Conservation (phyloP, 2,888 invertebrate species). For the Phasia obesa region DNA sequence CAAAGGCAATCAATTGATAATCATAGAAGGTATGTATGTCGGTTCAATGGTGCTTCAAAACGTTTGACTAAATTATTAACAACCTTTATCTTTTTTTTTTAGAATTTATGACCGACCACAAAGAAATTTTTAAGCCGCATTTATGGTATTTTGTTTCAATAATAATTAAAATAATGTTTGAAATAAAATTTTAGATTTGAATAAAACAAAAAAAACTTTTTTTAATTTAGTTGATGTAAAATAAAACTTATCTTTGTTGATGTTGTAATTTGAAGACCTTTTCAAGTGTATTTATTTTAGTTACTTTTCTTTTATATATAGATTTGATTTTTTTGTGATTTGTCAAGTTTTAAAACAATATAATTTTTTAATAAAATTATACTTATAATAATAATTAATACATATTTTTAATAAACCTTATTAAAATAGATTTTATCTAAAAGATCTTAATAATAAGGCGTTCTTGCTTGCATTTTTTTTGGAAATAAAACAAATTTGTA, state of each 20-base stretch:
- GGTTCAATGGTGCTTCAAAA: not conserved
- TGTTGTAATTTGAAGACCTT: constrained; percentile 52
- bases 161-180: constrained; percentile 45
- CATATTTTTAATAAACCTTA: constrained; percentile 42
- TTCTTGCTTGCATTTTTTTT: no score
- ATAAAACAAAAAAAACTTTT: not conserved
- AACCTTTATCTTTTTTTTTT: constrained; percentile 5
- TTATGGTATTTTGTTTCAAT: constrained; percentile 60
- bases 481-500: no score
- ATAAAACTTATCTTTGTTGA: constrained; percentile 18
- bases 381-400: no score
- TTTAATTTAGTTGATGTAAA: not conserved
- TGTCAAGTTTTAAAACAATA: constrained; percentile 28
- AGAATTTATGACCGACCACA: constrained; percentile 75
- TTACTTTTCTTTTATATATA: constrained; percentile 2
- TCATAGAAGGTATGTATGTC: constrained; percentile 80
- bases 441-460: no score
- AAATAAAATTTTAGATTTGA: constrained; percentile 71
- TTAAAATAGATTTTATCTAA: no score
- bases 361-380: no score
- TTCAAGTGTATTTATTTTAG: constrained; percentile 52
- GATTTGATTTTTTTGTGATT: constrained; percentile 9
- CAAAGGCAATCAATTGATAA: constrained; percentile 78
- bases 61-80: not conserved
- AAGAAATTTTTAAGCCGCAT: constrained; percentile 47